Percentiles rank a stretch among this genome's conserved stretches.
phyloP scores from a whole-genome alignment of 2,888 invertebrate species.

The Eueremaeus valkanovi region DNA sequence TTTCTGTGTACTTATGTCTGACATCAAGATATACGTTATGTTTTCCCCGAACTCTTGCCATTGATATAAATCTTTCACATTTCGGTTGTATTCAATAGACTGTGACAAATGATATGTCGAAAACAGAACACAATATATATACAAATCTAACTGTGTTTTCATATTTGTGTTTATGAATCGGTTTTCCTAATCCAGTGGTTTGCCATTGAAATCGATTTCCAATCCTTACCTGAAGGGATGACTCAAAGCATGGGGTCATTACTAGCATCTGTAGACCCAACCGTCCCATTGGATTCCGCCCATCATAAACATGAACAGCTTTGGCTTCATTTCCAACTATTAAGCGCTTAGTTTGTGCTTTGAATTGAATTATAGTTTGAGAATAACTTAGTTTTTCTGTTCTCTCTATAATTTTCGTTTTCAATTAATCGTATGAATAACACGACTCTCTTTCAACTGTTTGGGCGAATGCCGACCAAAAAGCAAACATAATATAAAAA shows the following conservation, averaged over 20 bases:
- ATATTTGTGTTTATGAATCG: not conserved
- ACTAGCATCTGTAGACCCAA: not conserved
- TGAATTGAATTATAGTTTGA: not conserved
- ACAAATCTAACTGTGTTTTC: too few species aligned
- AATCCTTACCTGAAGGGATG: not conserved
- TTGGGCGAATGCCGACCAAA: not conserved
- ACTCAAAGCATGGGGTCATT: constrained; percentile 16
- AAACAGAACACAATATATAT: not conserved
- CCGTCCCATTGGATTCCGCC: not conserved
- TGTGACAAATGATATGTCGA: not conserved
- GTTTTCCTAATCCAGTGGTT: not conserved
- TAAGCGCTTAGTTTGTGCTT: not conserved
- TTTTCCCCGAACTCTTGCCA: not conserved
- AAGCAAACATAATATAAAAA: not conserved
- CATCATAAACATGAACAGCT: not conserved
- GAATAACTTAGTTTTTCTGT: not conserved
- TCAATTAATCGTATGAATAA: not conserved
- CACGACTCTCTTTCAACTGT: not conserved
- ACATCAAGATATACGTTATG: constrained; percentile 2
- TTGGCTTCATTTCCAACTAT: not conserved
- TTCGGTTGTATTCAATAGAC: not conserved
- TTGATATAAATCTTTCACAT: constrained; percentile 11
- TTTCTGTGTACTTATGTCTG: not conserved
- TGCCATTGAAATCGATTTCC: not conserved
- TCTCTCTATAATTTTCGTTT: constrained; percentile 1